Base-by-base conservation (phyloP, 2,113 vertebrate species). In the Aegotheles bennettii region DNA sequence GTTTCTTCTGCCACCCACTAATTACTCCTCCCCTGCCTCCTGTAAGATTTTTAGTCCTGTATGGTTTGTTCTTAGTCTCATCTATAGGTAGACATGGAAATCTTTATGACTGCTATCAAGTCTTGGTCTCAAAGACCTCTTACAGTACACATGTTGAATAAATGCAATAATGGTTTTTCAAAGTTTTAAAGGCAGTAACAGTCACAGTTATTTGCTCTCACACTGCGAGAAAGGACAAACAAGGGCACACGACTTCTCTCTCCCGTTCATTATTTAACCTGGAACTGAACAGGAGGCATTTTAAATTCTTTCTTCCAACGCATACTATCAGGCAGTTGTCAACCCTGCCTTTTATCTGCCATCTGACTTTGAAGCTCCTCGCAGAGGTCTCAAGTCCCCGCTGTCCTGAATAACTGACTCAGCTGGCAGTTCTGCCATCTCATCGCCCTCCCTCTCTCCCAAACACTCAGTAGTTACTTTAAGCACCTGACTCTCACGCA, bases 161-260 rank as follows among this genome's bases (percentile, higher is more conserved):
- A 75, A 76, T n/a, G n/a, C n/a, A n/a, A n/a, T n/a, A 54, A 35
- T 5, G 29, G 3, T 3, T 24, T 80, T n/a, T 29, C 10, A 4
- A 67, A 35, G 31, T 71, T 60, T 83, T 53, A 69, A 92, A 80
- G 36, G 57, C 36, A 59, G 0, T 11, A 59, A 35, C 7, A 10
- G 13, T 43, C 68, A 43, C 12, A 35, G 38, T 63, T 50, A 59
- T 21, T 43, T 84, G 47, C 24, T 57, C 20, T 38, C 6, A 4
- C 5, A 28, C 28, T 28, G 12, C 17, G 5, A 83, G 42, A 90
- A 64, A 88, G 9, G 19, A 48, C 45, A 87, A 84, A 36, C 16
- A 78, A 47, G n/a, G 10, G 18, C 42, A 76, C 3, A 3, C 0
- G 0, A 48, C 2, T 1, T 59, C 65, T 53, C 82, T 48, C 1